Percentiles rank a stretch among this genome's conserved stretches.
phyloP scores from a whole-genome alignment of 1,140 invertebrate species.

The Drosophila athabasca region DNA sequence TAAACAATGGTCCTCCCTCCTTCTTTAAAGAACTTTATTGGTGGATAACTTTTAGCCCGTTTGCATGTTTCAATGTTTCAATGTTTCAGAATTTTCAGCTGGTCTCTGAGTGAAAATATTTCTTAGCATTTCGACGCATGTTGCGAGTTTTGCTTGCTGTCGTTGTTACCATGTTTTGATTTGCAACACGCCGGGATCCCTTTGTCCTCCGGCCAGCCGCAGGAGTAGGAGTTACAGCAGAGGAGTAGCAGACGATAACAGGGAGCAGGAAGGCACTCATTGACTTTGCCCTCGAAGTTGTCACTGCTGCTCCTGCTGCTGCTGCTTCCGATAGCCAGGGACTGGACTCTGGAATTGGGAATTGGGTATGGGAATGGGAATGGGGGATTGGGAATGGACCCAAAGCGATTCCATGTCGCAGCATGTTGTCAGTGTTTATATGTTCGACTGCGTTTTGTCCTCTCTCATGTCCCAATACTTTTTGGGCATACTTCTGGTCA shows the following conservation, averaged over 20 bases:
- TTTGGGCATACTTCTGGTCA: constrained; percentile 64
- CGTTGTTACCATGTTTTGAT: constrained; percentile 76
- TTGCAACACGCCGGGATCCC: constrained; percentile 75
- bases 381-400: not conserved
- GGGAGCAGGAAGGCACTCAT: constrained; percentile 75
- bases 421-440: constrained; percentile 76
- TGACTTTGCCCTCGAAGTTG: constrained; percentile 80
- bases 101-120: constrained; percentile 58
- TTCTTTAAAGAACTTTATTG: constrained; percentile 20
- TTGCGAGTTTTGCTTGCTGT: constrained; percentile 78
- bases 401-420: constrained; percentile 55
- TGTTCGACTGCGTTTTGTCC: constrained; percentile 41
- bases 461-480: constrained; percentile 38
- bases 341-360: not conserved
- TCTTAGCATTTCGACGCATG: constrained; percentile 72
- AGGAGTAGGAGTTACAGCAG: constrained; percentile 13
- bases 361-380: not conserved
- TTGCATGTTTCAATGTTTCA: constrained; percentile 70
- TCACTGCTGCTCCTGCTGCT: constrained; percentile 54
- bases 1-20: constrained; percentile 24
- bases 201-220: constrained; percentile 59
- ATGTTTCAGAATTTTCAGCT: constrained; percentile 44
- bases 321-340: constrained; percentile 60
- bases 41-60: constrained; percentile 53
- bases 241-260: constrained; percentile 63